phyloP scores from a whole-genome alignment of 1,140 invertebrate species.

The Anadara kagoshimensis region DNA sequence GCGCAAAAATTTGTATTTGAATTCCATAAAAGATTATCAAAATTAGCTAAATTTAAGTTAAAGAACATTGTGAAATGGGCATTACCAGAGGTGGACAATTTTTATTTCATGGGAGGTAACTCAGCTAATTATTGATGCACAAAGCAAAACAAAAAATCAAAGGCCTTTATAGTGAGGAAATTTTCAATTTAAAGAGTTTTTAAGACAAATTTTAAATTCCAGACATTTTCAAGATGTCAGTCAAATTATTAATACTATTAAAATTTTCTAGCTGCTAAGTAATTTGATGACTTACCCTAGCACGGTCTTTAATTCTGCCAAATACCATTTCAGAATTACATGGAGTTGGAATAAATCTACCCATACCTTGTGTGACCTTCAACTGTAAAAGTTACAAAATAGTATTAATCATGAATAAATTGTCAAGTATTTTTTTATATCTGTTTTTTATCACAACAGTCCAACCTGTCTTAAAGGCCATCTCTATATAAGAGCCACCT shows the following conservation, averaged over 20 bases:
- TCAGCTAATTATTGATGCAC: not conserved
- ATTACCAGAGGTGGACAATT: too few relatives aligned
- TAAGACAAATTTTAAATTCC: not conserved
- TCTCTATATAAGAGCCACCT: too few relatives aligned
- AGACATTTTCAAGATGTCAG: not conserved
- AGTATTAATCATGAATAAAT: too few relatives aligned
- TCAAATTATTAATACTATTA: not conserved
- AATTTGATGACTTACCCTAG: constrained; percentile 62
- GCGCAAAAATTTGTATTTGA: too few relatives aligned
- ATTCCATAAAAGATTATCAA: too few relatives aligned
- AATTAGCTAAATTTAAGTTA: too few relatives aligned
- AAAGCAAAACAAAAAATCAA: not conserved
- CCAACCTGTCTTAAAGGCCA: too few relatives aligned
- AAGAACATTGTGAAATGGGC: too few relatives aligned
- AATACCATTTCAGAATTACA: constrained; percentile 79
- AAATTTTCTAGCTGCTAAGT: constrained; percentile 14
- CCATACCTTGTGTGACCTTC: constrained; percentile 89
- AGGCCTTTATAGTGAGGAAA: not conserved
- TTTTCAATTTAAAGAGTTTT: not conserved
- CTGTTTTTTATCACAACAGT: too few relatives aligned
- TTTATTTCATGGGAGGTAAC: not conserved
- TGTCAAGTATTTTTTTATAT: too few relatives aligned
- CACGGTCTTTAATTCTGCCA: constrained; percentile 78
- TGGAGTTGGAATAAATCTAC: constrained; percentile 83
- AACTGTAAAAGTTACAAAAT: constrained; percentile 72